Percentiles rank a stretch among this genome's conserved stretches.
Evolutionary conservation across 1,140 invertebrate genomes (phyloP).

Genomic region (Cydia fagiglandana): DNA sequence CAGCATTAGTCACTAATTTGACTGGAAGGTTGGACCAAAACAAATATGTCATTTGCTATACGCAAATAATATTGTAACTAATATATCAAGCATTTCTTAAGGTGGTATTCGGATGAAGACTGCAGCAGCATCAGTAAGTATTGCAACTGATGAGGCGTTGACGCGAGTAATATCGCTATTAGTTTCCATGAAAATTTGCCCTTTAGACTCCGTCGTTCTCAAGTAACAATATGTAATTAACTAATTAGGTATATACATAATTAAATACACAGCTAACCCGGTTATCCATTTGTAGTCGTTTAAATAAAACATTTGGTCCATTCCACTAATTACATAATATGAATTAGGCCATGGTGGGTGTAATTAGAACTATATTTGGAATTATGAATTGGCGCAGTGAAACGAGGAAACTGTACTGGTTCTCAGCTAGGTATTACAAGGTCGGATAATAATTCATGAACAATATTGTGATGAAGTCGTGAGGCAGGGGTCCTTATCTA

Average conservation of each 20-base stretch:
- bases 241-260: neutral
- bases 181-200: no score
- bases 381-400: neutral
- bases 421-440: neutral
- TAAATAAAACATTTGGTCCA: neutral
- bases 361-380: slow-evolving; percentile 3
- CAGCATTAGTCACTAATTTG: no score
- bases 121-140: no score
- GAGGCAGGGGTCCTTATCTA: neutral
- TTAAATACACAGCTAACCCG: neutral
- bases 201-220: no score
- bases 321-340: neutral
- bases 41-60: no score
- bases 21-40: no score
- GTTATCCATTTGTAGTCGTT: neutral
- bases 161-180: no score
- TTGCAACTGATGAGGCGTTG: no score
- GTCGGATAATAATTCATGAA: neutral
- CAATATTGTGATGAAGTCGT: neutral
- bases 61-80: no score
- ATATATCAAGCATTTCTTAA: no score
- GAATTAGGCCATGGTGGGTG: neutral
- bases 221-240: neutral
- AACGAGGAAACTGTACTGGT: slow-evolving; percentile 4
- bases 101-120: no score